Percentiles rank a stretch among this genome's conserved stretches.
Evolutionary conservation across 2,113 vertebrate species (phyloP).

Genomic region (Epinephelus moara): DNA sequence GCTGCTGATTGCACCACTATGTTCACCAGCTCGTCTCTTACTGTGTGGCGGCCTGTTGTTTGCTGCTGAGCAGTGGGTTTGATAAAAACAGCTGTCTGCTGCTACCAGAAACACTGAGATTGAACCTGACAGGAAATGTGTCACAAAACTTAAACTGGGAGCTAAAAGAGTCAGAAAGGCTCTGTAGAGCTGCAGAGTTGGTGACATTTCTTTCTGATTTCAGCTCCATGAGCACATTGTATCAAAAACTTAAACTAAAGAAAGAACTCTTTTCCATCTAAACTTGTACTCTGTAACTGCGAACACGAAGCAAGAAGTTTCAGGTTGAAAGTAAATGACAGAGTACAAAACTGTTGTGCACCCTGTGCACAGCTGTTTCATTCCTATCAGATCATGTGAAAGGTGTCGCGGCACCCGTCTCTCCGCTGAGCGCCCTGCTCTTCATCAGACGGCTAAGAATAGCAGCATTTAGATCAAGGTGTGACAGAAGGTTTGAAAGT

Average conservation of each 20-base stretch:
- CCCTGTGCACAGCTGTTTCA: not conserved
- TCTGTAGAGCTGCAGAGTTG: not conserved
- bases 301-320: not conserved
- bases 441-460: constrained; percentile 29
- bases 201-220: not conserved
- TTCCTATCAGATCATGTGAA: constrained; percentile 9
- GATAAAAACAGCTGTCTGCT: too few species aligned
- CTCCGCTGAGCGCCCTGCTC: not conserved
- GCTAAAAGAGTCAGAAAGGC: not conserved
- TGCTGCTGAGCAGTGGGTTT: too few species aligned
- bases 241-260: not conserved
- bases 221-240: not conserved
- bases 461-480: constrained; percentile 25
- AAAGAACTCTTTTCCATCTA: not conserved
- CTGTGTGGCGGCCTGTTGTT: too few species aligned
- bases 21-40: too few species aligned
- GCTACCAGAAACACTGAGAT: too few species aligned
- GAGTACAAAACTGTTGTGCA: not conserved
- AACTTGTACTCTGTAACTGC: not conserved
- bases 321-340: not conserved
- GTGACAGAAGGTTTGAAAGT: not conserved
- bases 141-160: not conserved
- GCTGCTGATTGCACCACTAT: too few species aligned
- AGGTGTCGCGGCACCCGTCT: not conserved
- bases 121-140: not conserved